A percentile compares a stretch with the other conserved stretches of the same genome.
These are phyloP conservation scores for Zaprionus camerounensis DNA, from an alignment of 1,140 invertebrate genomes.

Conservation along the genomic window DNA sequence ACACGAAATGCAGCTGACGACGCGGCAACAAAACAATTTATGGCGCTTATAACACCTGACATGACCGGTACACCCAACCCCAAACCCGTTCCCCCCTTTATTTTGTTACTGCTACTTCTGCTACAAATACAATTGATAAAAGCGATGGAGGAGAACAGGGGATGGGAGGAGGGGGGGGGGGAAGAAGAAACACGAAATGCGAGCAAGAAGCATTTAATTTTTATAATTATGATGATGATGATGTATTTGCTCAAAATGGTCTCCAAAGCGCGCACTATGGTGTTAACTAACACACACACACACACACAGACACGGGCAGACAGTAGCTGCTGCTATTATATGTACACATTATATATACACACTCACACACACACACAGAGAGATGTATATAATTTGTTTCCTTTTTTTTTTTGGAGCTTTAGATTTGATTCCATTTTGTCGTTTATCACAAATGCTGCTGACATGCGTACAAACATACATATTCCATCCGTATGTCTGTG, in stretches of 20 bases:
- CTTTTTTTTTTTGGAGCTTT: constrained; percentile 71
- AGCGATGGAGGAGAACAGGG: constrained; percentile 13
- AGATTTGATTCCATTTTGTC: constrained; percentile 81
- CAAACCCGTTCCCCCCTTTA: background rate
- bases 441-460: constrained; percentile 79
- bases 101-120: constrained; percentile 14
- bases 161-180: background rate
- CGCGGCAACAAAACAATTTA: constrained; percentile 42
- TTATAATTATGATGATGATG: constrained; percentile 77
- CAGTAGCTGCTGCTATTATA: constrained; percentile 67
- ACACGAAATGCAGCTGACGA: constrained; percentile 1
- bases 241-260: constrained; percentile 76
- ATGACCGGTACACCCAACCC: background rate
- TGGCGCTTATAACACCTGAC: constrained; percentile 75
- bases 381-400: constrained; percentile 57
- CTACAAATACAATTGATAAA: constrained; percentile 79
- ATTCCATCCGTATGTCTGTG: constrained; percentile 26
- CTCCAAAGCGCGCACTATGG: constrained; percentile 30
- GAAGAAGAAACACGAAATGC: background rate
- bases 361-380: constrained; percentile 11
- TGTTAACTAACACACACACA: constrained; percentile 35
- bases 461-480: constrained; percentile 59
- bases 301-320: constrained; percentile 20
- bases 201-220: constrained; percentile 72
- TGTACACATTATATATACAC: constrained; percentile 28